A percentile compares a stretch with the other conserved stretches of the same genome.
phyloP scores from a whole-genome alignment of 1,140 invertebrate species.

The Stegodyphus dumicola region DNA sequence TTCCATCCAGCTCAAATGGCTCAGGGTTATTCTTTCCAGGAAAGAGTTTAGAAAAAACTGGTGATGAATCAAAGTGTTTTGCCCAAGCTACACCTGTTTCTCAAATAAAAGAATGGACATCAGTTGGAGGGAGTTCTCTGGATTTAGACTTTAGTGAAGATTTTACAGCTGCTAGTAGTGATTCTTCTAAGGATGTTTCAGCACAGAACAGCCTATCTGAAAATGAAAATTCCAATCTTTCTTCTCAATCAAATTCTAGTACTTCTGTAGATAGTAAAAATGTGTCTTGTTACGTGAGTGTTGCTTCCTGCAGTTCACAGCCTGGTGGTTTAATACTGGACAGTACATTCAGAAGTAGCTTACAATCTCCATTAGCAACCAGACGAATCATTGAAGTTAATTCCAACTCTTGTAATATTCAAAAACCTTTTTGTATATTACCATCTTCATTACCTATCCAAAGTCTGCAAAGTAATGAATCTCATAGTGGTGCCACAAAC shows the following conservation, averaged over 20 bases:
- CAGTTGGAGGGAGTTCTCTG: slow-evolving; percentile 21
- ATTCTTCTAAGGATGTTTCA: slow-evolving; percentile 47
- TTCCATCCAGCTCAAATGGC: slow-evolving; percentile 58
- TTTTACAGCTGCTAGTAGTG: slow-evolving; percentile 34
- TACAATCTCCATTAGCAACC: slow-evolving; percentile 40
- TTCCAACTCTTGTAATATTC: slow-evolving; percentile 19
- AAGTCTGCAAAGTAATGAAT: slow-evolving; percentile 4
- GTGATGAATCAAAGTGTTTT: slow-evolving; percentile 49
- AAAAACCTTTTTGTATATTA: background rate
- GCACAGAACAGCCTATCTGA: slow-evolving; percentile 48
- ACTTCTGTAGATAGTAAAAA: slow-evolving; percentile 30
- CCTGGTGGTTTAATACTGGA: slow-evolving; percentile 35
- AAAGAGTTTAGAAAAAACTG: slow-evolving; percentile 23
- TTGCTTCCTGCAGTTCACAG: slow-evolving; percentile 3
- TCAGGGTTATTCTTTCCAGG: slow-evolving; percentile 34
- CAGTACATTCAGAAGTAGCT: slow-evolving; percentile 33
- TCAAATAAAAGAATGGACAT: slow-evolving; percentile 15
- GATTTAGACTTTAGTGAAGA: slow-evolving; percentile 44
- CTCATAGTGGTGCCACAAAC: background rate
- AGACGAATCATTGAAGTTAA: slow-evolving; percentile 50
- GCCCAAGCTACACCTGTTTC: background rate
- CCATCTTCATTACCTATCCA: slow-evolving; percentile 34
- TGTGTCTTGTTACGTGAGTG: slow-evolving; percentile 2
- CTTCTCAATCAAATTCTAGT: slow-evolving; percentile 54
- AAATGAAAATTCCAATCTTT: slow-evolving; percentile 52